Evolutionary conservation across 2,888 invertebrate genomes (phyloP).

Genomic region (Xestia xanthographa): DNA sequence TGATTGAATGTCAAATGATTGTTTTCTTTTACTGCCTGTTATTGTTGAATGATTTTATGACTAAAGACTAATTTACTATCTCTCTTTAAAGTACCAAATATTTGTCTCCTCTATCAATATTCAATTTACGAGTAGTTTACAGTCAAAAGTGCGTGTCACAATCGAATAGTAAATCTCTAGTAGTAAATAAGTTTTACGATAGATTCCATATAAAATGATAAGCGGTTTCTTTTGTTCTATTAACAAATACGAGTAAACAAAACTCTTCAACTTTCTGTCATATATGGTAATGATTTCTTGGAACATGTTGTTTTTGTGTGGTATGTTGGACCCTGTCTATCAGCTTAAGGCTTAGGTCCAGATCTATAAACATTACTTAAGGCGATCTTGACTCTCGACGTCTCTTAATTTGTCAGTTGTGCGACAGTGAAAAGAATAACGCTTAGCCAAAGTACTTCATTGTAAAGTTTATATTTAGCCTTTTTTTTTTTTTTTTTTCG

Average conservation of each 20-base stretch:
- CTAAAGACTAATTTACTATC: not conserved
- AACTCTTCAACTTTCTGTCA: conserved; percentile 30
- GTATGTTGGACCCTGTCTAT: not conserved
- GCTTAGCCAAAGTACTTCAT: not conserved
- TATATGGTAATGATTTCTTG: conserved; percentile 20
- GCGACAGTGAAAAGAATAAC: not conserved
- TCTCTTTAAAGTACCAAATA: not conserved
- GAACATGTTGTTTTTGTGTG: not conserved
- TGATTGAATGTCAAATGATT: conserved; percentile 11
- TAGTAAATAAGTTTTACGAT: conserved; percentile 8
- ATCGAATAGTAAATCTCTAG: conserved; percentile 13
- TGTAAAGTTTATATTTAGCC: too few relatives aligned
- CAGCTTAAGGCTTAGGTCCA: not conserved
- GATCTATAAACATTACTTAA: not conserved
- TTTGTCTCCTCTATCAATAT: not conserved
- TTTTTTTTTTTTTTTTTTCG: too few relatives aligned
- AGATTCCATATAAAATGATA: conserved; percentile 16
- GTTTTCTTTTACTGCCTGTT: conserved; percentile 6
- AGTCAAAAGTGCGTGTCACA: not conserved
- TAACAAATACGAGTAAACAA: conserved; percentile 17
- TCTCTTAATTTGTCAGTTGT: not conserved
- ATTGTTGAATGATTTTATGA: not conserved
- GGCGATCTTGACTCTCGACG: not conserved
- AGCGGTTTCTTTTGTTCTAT: conserved; percentile 30
- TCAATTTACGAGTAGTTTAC: not conserved